Conservation (phyloP, 2,888 invertebrate genomes). For the Dinocampus coccinellae region DNA sequence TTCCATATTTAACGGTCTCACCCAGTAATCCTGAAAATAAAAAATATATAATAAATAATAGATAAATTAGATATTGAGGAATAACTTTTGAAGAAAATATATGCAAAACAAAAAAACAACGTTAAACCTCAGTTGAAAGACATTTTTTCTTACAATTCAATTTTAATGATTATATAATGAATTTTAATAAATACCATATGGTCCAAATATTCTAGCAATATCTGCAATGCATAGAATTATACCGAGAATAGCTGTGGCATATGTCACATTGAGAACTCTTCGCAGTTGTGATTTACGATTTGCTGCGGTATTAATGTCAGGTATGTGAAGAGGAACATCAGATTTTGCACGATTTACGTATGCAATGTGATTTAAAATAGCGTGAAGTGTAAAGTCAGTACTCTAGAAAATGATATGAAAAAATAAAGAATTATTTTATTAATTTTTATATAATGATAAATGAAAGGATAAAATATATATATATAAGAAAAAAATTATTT, state of each 20-base stretch:
- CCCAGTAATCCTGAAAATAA: constrained; percentile 53
- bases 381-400: constrained; percentile 70
- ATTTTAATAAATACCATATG: constrained; percentile 67
- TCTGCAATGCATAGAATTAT: constrained; percentile 71
- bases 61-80: no score
- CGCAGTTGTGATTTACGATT: constrained; percentile 68
- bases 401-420: constrained; percentile 48
- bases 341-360: constrained; percentile 71
- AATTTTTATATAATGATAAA: no score
- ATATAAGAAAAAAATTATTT: neutral
- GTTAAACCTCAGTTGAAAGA: neutral
- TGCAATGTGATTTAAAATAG: constrained; percentile 72
- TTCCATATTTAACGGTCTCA: constrained; percentile 55
- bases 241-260: constrained; percentile 71
- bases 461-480: neutral
- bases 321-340: constrained; percentile 62
- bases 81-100: no score
- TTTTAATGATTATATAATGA: neutral
- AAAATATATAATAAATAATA: no score
- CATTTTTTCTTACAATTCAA: neutral
- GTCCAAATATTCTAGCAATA: constrained; percentile 71
- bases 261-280: constrained; percentile 71
- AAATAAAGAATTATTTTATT: neutral
- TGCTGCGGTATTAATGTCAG: constrained; percentile 60
- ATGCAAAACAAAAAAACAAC: no score